Conservation (phyloP, 53 echinoderm and acorn worm genomes). For the Pentamera pediparva region DNA sequence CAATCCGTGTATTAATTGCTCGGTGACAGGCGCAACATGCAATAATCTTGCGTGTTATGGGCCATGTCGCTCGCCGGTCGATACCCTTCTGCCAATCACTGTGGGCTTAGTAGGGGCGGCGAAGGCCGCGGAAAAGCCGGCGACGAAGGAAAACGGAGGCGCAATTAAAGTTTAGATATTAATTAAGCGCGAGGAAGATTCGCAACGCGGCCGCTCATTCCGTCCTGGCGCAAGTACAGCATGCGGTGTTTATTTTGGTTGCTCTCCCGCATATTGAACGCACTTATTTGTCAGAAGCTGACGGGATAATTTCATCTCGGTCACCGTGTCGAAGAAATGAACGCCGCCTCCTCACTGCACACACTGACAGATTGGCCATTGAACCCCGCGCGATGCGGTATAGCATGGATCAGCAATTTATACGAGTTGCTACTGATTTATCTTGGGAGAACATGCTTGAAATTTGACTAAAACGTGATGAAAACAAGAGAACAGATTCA, state of each 20-base stretch:
- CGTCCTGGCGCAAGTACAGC: neutral
- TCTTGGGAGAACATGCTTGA: too few species aligned
- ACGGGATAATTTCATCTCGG: too few species aligned
- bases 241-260: slow-evolving; percentile 20
- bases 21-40: neutral
- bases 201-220: neutral
- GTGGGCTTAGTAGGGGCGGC: too few species aligned
- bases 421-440: too few species aligned
- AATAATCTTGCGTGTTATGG: neutral
- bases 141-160: neutral
- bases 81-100: slow-evolving; percentile 25
- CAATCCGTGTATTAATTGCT: neutral
- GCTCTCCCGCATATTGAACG: neutral
- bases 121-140: too few species aligned
- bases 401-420: too few species aligned
- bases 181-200: slow-evolving; percentile 11
- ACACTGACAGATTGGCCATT: too few species aligned
- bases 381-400: too few species aligned
- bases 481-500: too few species aligned
- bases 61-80: neutral
- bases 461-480: too few species aligned
- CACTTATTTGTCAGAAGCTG: slow-evolving; percentile 35
- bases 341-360: too few species aligned
- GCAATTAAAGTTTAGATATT: slow-evolving; percentile 33
- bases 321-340: too few species aligned